Evolutionary conservation across 2,113 vertebrate genomes (phyloP).

Genomic region (Grammomys dolichurus): DNA sequence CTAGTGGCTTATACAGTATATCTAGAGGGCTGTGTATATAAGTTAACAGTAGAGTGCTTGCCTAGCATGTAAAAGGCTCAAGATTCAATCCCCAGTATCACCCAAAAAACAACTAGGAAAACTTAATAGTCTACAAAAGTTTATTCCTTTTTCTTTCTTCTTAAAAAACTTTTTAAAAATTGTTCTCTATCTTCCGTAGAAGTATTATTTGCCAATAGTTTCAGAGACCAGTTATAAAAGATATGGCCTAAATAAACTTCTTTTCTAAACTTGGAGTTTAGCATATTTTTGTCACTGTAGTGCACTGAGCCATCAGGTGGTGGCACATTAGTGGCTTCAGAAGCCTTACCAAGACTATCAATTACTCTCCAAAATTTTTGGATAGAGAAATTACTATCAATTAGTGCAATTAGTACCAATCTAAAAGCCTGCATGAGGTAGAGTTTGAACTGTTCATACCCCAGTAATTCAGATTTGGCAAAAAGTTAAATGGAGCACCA

Average conservation of each 20-base stretch:
- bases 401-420: slow-evolving; percentile 84
- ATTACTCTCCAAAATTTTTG: slow-evolving; percentile 78
- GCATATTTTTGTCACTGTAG: slow-evolving; percentile 52
- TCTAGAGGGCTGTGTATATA: background rate
- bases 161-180: slow-evolving; percentile 35
- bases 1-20: background rate
- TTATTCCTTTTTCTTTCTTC: background rate
- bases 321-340: slow-evolving; percentile 78
- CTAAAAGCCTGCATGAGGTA: slow-evolving; percentile 81
- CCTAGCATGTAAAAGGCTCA: background rate
- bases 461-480: slow-evolving; percentile 83
- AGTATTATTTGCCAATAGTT: slow-evolving; percentile 61
- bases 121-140: background rate
- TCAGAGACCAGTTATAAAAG: slow-evolving; percentile 57
- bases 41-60: background rate
- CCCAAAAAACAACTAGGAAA: background rate
- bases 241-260: slow-evolving; percentile 64
- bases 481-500: slow-evolving; percentile 81
- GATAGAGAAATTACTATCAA: slow-evolving; percentile 83
- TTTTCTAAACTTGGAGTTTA: slow-evolving; percentile 64
- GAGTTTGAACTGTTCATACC: slow-evolving; percentile 79
- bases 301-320: slow-evolving; percentile 77
- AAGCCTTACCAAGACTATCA: slow-evolving; percentile 81
- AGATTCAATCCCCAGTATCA: background rate
- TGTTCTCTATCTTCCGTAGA: slow-evolving; percentile 1